Base-by-base conservation (phyloP, 2,113 vertebrate genomes). In the Prunella fulvescens region DNA sequence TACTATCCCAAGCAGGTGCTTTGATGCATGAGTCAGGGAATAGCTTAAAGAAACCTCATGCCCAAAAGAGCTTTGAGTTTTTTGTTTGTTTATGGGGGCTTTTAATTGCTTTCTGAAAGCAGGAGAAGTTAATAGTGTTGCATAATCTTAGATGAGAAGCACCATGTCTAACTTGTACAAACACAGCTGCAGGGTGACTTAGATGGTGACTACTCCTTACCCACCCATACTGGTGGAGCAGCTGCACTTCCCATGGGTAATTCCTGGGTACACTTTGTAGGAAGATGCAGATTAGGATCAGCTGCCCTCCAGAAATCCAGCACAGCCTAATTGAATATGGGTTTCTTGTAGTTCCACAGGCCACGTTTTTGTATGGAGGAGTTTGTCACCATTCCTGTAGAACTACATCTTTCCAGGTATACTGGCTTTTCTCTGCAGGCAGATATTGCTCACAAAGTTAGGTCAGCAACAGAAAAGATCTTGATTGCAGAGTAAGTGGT, bases 141-240 rank as follows among this genome's bases (percentile, higher is more conserved):
- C 37, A 56, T 28, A 56, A 70, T 58, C 23, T 86, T 45, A 54
- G 47, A 74, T 50, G 60, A 9, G 51, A 70, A 85, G 28, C 54
- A 84, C 51, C 16, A 9, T 26, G 31, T 72, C 56, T 48, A 23
- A 89, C 51, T 12, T 60, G 33, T 56, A 37, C 53, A 84, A 79
- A 81, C 19, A n/a, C 61, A 90, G 61, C 61, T 37, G 39, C n/a
- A 70, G 24, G 15, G 33, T 83, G 72, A 33, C 42, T 86, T 53
- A 39, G 72, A 33, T 26, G 47, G 35, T 71, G 50, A 50, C 42
- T 61, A 13, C 20, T 58, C 50, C 24, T 67, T 60, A 60, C 31
- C 35, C 64, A 54, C 33, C 40, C 24, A 6, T 35, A 10, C 1
- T 84, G 26, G 33, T 1, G 0, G 11, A 12, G 29, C n/a, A 64